Evolutionary conservation across 2,888 invertebrate genomes (phyloP).

Genomic region (Lycocerus yunnanus): DNA sequence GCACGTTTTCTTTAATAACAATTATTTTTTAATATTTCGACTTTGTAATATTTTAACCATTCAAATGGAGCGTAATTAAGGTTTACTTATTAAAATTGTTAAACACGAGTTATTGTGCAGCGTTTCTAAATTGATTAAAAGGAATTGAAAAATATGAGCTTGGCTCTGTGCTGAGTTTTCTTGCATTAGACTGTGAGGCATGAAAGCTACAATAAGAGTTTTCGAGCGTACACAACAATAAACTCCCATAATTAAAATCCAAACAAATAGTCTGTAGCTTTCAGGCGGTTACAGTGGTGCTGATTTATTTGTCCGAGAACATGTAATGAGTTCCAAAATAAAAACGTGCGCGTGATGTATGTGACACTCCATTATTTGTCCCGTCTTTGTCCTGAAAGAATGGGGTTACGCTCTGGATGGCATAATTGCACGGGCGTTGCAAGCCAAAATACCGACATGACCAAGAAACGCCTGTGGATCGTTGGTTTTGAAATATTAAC

Average conservation of each 20-base stretch:
- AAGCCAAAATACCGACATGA: constrained; percentile 20
- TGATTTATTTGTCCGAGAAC: constrained; percentile 37
- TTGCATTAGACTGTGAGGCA: neutral
- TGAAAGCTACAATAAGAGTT: constrained; percentile 8
- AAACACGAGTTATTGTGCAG: neutral
- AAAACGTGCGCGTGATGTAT: constrained; percentile 37
- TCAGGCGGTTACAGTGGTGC: constrained; percentile 27
- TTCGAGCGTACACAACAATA: constrained; percentile 13
- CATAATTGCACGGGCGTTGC: constrained; percentile 29
- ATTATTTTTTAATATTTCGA: neutral
- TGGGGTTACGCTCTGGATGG: constrained; percentile 30
- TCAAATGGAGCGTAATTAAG: neutral
- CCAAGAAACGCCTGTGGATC: constrained; percentile 28
- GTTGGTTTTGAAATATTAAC: constrained; percentile 28
- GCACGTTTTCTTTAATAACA: neutral
- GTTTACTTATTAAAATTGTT: neutral
- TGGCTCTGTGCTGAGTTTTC: neutral
- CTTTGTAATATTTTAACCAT: neutral
- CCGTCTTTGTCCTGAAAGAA: constrained; percentile 34
- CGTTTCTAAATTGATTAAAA: constrained; percentile 3
- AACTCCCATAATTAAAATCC: constrained; percentile 24
- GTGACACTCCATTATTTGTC: constrained; percentile 37
- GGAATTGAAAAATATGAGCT: constrained; percentile 12
- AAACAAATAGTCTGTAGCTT: constrained; percentile 26
- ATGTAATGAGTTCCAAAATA: constrained; percentile 38